Conservation (phyloP, 2,888 invertebrate genomes). For the Minunthozetes semirufus region DNA sequence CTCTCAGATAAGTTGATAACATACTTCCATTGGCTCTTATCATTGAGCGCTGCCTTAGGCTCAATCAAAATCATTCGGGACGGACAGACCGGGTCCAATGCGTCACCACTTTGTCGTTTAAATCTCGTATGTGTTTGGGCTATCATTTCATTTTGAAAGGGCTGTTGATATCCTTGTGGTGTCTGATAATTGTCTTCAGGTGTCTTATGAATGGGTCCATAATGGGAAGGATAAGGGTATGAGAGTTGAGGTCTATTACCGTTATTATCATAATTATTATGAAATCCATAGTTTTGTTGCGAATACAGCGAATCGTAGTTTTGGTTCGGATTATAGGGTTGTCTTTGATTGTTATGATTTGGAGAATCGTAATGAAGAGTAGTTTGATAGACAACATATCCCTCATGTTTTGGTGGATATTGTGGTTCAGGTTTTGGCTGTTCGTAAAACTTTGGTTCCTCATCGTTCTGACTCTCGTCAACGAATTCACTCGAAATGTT, state of each 20-base stretch:
- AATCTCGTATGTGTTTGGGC: neutral
- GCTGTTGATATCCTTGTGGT: neutral
- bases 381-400: slow-evolving; percentile 42
- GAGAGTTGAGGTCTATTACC: neutral
- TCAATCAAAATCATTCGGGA: slow-evolving; percentile 39
- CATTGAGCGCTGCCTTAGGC: slow-evolving; percentile 42
- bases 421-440: neutral
- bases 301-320: neutral
- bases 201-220: neutral
- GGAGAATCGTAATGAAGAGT: slow-evolving; percentile 39
- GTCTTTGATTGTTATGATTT: neutral
- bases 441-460: slow-evolving; percentile 39
- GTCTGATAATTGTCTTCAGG: neutral
- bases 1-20: slow-evolving; percentile 42
- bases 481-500: slow-evolving; percentile 42
- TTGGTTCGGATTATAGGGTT: neutral
- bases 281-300: neutral
- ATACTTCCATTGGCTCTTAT: slow-evolving; percentile 43
- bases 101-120: slow-evolving; percentile 31
- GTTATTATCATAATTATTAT: neutral
- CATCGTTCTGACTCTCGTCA: slow-evolving; percentile 42
- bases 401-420: slow-evolving; percentile 13
- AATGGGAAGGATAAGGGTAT: neutral
- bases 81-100: slow-evolving; percentile 38
- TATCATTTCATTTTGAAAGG: neutral